Conservation (phyloP, 2,797 vertebrate genomes). For the Pristis pectinata region DNA sequence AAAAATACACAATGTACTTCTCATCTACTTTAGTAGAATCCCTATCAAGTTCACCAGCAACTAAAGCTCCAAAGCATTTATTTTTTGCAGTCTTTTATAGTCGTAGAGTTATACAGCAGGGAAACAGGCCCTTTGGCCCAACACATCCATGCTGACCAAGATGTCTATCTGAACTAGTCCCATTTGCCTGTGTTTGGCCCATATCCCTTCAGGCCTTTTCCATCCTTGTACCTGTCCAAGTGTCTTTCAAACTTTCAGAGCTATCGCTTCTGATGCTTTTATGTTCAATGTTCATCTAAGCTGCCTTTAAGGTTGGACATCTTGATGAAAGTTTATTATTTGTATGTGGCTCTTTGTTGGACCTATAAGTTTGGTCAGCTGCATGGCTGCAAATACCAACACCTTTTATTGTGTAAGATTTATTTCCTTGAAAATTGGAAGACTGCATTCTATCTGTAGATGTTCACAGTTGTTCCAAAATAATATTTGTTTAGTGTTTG, state of each 20-base stretch:
- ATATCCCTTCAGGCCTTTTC: too few relatives aligned
- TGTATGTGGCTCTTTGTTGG: neutral
- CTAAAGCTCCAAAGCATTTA: neutral
- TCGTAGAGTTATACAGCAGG: too few relatives aligned
- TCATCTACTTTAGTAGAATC: neutral
- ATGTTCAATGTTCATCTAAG: neutral
- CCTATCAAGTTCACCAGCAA: neutral
- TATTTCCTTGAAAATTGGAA: constrained; percentile 8
- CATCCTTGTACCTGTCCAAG: too few relatives aligned
- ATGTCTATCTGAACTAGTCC: too few relatives aligned
- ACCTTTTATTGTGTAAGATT: neutral
- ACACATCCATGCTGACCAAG: too few relatives aligned
- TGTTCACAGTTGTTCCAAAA: neutral
- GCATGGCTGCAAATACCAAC: neutral
- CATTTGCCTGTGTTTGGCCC: too few relatives aligned
- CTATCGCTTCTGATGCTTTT: neutral
- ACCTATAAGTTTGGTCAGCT: neutral
- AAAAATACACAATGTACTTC: neutral
- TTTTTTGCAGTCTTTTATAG: neutral
- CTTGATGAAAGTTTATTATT: neutral
- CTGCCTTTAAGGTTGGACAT: neutral
- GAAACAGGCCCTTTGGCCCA: too few relatives aligned
- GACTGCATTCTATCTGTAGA: neutral
- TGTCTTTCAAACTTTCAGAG: neutral
- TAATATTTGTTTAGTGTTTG: neutral